Conservation (phyloP, 2,888 invertebrate genomes). For the Melanargia galathea region DNA sequence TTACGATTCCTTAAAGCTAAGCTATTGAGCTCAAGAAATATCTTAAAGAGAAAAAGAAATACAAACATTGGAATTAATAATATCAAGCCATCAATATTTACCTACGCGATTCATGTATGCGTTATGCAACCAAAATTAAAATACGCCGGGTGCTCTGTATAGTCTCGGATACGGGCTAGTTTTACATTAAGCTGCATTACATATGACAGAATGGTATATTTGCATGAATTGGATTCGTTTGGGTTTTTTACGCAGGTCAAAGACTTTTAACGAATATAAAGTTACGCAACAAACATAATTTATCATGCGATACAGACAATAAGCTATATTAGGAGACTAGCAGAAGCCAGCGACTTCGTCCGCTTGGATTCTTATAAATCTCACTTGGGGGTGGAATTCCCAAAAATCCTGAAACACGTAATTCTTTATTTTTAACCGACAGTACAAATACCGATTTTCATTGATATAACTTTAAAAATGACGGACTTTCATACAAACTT, state of each 20-base stretch:
- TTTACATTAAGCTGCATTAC: constrained; percentile 29
- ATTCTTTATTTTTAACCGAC: too few species aligned
- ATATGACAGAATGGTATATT: constrained; percentile 29
- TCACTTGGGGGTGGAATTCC: too few species aligned
- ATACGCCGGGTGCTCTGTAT: constrained; percentile 23
- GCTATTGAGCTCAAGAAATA: not conserved
- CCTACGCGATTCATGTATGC: constrained; percentile 13
- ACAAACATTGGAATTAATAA: constrained; percentile 14
- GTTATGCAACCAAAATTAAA: constrained; percentile 28
- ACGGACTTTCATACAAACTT: too few species aligned
- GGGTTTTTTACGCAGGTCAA: constrained; percentile 31
- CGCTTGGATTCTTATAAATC: too few species aligned
- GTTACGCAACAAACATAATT: constrained; percentile 8
- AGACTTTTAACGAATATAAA: constrained; percentile 29
- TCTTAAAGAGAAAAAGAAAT: constrained; percentile 20
- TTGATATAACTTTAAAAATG: too few species aligned
- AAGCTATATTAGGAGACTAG: too few species aligned
- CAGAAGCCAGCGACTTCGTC: too few species aligned
- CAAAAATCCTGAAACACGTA: too few species aligned
- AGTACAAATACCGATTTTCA: too few species aligned
- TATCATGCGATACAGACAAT: constrained; percentile 17
- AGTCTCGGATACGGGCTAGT: constrained; percentile 15
- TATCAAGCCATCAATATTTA: constrained; percentile 27
- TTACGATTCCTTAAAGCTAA: not conserved
- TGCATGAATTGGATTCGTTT: constrained; percentile 30